Base-by-base conservation (phyloP, 2,113 vertebrate species). In the Lamprotornis superbus region DNA sequence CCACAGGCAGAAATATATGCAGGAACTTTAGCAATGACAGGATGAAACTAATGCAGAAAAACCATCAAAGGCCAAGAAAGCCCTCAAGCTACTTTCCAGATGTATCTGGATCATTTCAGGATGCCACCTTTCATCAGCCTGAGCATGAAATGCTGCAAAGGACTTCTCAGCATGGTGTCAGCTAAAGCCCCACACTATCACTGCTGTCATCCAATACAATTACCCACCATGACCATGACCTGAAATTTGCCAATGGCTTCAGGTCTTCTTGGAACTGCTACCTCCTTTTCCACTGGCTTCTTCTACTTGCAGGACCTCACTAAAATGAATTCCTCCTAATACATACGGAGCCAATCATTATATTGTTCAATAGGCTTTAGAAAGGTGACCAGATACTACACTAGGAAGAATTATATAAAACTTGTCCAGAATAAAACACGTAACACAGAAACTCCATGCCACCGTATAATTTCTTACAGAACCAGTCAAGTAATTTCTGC, bases 141-240 rank as follows among this genome's bases (percentile, higher is more conserved):
- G 17, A 87, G 52, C 25, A 69, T 10, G 31, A 80, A 80, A 52
- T 44, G 16, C 57, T 80, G n/a, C 22, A 49, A 73, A 61, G 6
- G 25, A 74, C 25, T 83, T 61, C 53, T 69, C 42, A 83, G 27
- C 40, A 42, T 15, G 14, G 35, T 39, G 13, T n/a, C 46, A 63
- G n/a, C 37, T 77, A 77, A 70, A 31, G 25, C 14, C 20, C 19
- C 46, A 23, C 10, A 39, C 10, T 33, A 46, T 22, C 47, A 67
- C 0, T 61, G n/a, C n/a, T 27, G 3, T 56, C 12, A 63, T 30
- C n/a, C 28, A 53, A 11, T 12, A 55, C 2, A 27, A 49, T 27
- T 47, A 64, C 33, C n/a, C 18, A 53, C 9, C 12, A 37, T 8
- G 22, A 87, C 27, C 35, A 35, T 3, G 4, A 77, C 50, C 31